Base-by-base conservation (phyloP, 2,797 vertebrate genomes). In the Liasis olivaceus region DNA sequence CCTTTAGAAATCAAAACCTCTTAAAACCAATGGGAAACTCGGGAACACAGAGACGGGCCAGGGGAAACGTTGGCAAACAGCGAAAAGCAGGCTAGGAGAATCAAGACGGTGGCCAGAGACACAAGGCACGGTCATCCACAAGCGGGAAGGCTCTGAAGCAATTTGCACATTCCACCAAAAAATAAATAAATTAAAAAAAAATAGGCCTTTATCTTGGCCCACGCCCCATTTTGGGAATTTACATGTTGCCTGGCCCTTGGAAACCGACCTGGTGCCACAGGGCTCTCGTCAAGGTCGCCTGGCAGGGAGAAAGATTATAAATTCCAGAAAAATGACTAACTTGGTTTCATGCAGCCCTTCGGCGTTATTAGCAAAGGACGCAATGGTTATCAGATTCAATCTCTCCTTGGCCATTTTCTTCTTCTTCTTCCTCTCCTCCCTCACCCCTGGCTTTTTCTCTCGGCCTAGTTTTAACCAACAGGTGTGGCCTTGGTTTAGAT, bases 291-390 rank as follows among this genome's bases (percentile, higher is more conserved):
- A 90, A 90, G 89, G 89, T 81, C 69, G 3, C 31, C 87, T 93
- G 51, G 85, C 90, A 93, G 93, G 93, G 93, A 26, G 93, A 56
- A 47, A 90, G 95, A 94, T 91, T 90, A 90, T 95, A 95, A 96
- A 97, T 95, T 96, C 90, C 95, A 95, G 54, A 13, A 94, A 90
- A 95, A 94, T 96, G 96, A 96, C 42, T 3, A 96, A 95, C 26
- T 87, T 24, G 94, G 62, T 89, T 95, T 94, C 94, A 93, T 94
- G 90, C 95, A 94, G 95, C 95, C 95, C 95, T 95, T 95, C 72
- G 92, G 95, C 95, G 94, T 54, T 93, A 95, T 93, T 92, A 89
- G 95, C 91, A 90, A 95, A 92, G 84, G 15, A 1, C 92, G 87
- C 93, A 94, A 94, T 94, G 28, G 90, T 94, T 95, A 64, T 93